Evolutionary conservation across 1,140 invertebrate genomes (phyloP).

Genomic region (Lasioglossum albipes): DNA sequence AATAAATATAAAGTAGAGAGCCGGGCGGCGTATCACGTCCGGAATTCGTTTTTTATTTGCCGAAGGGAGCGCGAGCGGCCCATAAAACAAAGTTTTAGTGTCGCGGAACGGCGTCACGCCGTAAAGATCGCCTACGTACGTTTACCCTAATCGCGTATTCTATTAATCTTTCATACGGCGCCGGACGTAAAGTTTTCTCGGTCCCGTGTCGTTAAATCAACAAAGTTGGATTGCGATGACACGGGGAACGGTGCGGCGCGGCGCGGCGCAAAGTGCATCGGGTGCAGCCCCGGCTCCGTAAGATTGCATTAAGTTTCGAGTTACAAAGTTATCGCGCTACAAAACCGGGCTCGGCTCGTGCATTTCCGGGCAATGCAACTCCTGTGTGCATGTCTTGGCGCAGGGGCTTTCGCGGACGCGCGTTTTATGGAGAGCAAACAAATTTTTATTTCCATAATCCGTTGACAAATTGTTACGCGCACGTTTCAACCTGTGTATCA

Average conservation of each 20-base stretch:
- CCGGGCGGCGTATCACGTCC: not conserved
- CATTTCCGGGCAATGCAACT: not conserved
- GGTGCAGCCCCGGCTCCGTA: not conserved
- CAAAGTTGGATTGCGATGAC: slow-evolving; percentile 20
- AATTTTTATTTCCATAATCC: not conserved
- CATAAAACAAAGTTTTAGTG: not conserved
- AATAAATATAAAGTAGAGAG: not conserved
- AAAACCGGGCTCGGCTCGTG: not conserved
- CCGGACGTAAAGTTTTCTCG: slow-evolving; percentile 4
- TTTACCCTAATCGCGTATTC: slow-evolving; percentile 26
- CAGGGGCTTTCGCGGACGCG: not conserved
- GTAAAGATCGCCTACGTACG: slow-evolving; percentile 2
- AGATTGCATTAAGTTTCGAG: slow-evolving; percentile 10
- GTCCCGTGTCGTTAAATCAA: slow-evolving; percentile 16
- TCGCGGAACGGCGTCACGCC: not conserved
- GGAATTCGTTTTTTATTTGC: not conserved
- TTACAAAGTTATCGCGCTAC: slow-evolving; percentile 14
- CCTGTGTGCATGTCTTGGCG: not conserved
- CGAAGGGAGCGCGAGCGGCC: not conserved
- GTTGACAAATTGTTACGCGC: not conserved
- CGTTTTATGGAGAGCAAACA: not conserved
- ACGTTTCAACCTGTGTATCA: too few relatives aligned
- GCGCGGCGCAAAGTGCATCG: not conserved
- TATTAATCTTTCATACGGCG: slow-evolving; percentile 22
- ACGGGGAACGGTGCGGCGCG: not conserved